A percentile compares a stretch with the other conserved stretches of the same genome.
Conservation (phyloP, 2,797 vertebrate species). For the Anomalospiza imberbis region DNA sequence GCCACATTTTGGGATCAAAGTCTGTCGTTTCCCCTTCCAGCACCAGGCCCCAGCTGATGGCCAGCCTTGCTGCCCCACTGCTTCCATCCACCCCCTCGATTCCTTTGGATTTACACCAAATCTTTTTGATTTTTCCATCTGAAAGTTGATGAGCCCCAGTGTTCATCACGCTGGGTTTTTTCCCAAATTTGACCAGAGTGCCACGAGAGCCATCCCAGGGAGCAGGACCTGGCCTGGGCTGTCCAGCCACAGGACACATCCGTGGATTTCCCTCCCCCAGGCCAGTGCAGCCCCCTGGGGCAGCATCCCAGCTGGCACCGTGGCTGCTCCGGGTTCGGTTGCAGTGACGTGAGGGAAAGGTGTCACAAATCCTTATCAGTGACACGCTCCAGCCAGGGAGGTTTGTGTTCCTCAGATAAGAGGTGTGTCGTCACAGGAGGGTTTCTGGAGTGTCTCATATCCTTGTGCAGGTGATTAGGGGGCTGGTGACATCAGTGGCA, state of each 20-base stretch:
- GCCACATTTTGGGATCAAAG: not conserved
- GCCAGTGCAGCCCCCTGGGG: not conserved
- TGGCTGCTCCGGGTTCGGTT: not conserved
- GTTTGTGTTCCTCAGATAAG: slow-evolving; percentile 36
- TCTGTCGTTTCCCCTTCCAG: not conserved
- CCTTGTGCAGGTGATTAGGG: not conserved
- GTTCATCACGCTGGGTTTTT: not conserved
- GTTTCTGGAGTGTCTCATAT: not conserved
- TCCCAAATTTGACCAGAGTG: not conserved
- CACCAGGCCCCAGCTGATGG: not conserved
- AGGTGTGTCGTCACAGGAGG: not conserved
- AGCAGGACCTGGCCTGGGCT: not conserved
- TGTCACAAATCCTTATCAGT: not conserved
- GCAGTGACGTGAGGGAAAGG: not conserved
- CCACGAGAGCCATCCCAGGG: not conserved
- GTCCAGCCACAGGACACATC: not conserved
- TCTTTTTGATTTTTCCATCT: not conserved
- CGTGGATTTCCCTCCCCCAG: rapidly evolving
- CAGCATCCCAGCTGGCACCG: not conserved
- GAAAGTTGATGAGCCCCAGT: not conserved
- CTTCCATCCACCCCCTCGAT: not conserved
- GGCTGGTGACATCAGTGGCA: slow-evolving; percentile 2
- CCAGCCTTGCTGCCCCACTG: not conserved
- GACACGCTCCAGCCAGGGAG: not conserved
- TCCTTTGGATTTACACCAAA: not conserved